Percentiles rank a stretch among this genome's conserved stretches.
These are phyloP conservation scores for Rachycentron canadum DNA, from an alignment of 2,797 vertebrate species.

Conservation along the genomic window DNA sequence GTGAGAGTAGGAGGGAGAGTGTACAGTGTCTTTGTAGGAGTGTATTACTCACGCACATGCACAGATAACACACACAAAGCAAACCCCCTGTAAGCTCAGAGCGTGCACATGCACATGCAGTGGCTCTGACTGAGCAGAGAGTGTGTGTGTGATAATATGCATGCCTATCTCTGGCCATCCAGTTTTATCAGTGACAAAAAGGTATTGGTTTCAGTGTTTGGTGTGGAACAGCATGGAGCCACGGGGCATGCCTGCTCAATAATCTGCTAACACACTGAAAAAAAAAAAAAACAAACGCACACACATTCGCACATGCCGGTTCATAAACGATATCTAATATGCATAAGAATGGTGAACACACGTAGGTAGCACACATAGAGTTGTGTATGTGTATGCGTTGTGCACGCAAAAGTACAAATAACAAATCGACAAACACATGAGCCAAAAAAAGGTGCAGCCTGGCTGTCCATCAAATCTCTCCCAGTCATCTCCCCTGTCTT, in stretches of 20 bases:
- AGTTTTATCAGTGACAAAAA: conserved; percentile 80
- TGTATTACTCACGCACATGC: conserved; percentile 68
- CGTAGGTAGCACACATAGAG: conserved; percentile 29
- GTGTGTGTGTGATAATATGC: conserved; percentile 75
- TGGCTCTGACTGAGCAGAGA: conserved; percentile 25
- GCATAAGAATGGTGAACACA: conserved; percentile 41
- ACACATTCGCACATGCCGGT: conserved; percentile 16
- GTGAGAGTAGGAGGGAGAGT: conserved; percentile 71
- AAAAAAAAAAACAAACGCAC: conserved; percentile 10
- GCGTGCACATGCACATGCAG: conserved; percentile 4
- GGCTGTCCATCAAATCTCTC: conserved; percentile 57
- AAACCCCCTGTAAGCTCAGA: conserved; percentile 43
- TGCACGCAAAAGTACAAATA: conserved; percentile 9
- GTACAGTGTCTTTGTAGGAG: conserved; percentile 72
- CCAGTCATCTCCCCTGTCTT: conserved; percentile 46
- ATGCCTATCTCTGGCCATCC: conserved; percentile 79
- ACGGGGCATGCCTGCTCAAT: conserved; percentile 76
- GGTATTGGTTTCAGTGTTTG: conserved; percentile 80
- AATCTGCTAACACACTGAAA: conserved; percentile 68
- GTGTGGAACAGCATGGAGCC: conserved; percentile 75
- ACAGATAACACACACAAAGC: conserved; percentile 69
- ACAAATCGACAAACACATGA: conserved; percentile 5
- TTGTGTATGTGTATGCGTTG: conserved; percentile 8
- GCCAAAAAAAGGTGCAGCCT: not conserved
- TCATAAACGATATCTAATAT: conserved; percentile 50